A percentile compares a stretch with the other conserved stretches of the same genome.
phyloP scores from a whole-genome alignment of 2,113 vertebrate species.

The Macrotis lagotis region DNA sequence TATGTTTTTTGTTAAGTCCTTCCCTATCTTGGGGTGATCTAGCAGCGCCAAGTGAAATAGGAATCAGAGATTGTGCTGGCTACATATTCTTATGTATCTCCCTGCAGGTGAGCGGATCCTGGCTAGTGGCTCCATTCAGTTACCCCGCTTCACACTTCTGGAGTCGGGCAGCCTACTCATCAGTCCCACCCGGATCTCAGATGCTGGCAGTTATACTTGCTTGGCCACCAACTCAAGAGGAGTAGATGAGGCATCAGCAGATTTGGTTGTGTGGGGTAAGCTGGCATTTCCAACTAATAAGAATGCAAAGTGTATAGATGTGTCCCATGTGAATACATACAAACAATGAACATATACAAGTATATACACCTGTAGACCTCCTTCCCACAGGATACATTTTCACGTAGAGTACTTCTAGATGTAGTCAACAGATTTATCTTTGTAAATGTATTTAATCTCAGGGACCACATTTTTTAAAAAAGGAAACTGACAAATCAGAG shows the following conservation, averaged over 20 bases:
- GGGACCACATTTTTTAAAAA: not conserved
- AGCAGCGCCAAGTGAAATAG: too few relatives aligned
- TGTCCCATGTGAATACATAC: not conserved
- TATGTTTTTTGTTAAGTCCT: not conserved
- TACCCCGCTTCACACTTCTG: constrained; percentile 94
- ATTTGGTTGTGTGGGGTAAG: constrained; percentile 97
- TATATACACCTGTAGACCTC: not conserved
- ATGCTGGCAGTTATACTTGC: constrained; percentile 94
- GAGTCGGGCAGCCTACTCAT: constrained; percentile 96
- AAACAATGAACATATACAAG: fast-evolving
- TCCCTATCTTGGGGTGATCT: not conserved
- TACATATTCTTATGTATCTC: not conserved
- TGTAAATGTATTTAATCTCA: fast-evolving
- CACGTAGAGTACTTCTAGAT: not conserved
- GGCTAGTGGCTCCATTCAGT: constrained; percentile 96
- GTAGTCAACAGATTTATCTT: fast-evolving
- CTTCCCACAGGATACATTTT: not conserved
- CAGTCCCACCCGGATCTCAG: constrained; percentile 92
- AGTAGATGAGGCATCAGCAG: constrained; percentile 92
- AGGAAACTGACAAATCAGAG: not conserved
- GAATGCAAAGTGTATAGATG: fast-evolving
- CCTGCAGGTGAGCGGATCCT: constrained; percentile 91
- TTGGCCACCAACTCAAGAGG: constrained; percentile 97
- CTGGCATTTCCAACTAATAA: fast-evolving
- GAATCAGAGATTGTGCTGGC: fast-evolving